Evolutionary conservation across 2,888 invertebrate genomes (phyloP).

Genomic region (Dynastes maya): DNA sequence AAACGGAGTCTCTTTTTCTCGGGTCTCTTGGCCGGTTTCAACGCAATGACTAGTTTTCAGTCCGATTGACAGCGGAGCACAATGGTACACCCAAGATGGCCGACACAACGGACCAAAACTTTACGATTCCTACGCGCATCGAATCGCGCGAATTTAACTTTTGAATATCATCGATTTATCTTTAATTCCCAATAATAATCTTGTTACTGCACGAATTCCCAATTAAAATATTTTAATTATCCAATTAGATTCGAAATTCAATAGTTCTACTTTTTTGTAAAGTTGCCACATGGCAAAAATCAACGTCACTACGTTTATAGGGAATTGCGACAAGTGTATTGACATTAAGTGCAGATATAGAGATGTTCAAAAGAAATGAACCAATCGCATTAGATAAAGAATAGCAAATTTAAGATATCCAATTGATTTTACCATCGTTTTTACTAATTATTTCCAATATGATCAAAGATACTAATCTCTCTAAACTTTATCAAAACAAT

Average conservation of each 20-base stretch:
- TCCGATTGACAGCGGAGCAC: constrained; percentile 54
- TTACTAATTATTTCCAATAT: too few relatives aligned
- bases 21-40: constrained; percentile 46
- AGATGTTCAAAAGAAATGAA: not conserved
- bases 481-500: too few relatives aligned
- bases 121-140: constrained; percentile 54
- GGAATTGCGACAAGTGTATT: constrained; percentile 6
- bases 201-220: not conserved
- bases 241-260: not conserved
- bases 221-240: not conserved
- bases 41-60: constrained; percentile 50
- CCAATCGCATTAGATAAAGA: too few relatives aligned
- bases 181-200: not conserved
- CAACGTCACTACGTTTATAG: constrained; percentile 50
- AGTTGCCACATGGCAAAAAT: constrained; percentile 54
- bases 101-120: constrained; percentile 50
- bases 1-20: constrained; percentile 33
- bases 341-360: not conserved
- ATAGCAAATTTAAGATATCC: too few relatives aligned
- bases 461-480: too few relatives aligned
- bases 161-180: not conserved
- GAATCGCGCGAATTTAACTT: not conserved
- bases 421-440: too few relatives aligned
- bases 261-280: constrained; percentile 50
- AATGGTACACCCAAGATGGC: constrained; percentile 59